Conservation (phyloP, 2,113 vertebrate species). For the Galemys pyrenaicus region DNA sequence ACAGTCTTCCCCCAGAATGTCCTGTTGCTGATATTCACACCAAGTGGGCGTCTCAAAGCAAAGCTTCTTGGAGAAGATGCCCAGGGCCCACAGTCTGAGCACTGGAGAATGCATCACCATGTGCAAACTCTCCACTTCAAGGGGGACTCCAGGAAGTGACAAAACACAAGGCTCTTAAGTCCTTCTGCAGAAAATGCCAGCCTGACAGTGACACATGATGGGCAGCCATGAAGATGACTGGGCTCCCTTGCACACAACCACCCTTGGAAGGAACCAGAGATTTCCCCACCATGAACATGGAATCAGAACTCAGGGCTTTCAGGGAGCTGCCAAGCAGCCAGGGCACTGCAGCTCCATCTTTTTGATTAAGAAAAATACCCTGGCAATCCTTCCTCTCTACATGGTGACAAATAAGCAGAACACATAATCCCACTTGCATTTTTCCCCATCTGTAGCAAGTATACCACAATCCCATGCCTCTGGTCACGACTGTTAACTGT, state of each 20-base stretch:
- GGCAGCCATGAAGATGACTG: too few relatives aligned
- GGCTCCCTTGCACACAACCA: background rate
- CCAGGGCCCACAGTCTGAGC: background rate
- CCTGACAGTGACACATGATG: accelerated
- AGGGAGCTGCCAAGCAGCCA: background rate
- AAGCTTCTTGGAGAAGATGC: background rate
- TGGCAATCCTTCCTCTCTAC: background rate
- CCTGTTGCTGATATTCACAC: background rate
- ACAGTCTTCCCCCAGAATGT: too few relatives aligned
- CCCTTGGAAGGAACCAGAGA: too few relatives aligned
- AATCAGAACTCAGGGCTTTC: background rate
- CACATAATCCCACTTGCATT: background rate
- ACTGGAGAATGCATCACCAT: background rate
- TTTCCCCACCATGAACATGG: background rate
- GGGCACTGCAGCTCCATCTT: background rate
- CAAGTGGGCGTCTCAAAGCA: background rate
- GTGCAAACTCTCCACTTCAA: background rate
- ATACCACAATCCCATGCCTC: background rate
- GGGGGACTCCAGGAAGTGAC: background rate
- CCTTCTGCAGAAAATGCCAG: background rate
- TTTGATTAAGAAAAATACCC: background rate
- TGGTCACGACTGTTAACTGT: background rate
- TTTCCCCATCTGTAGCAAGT: background rate
- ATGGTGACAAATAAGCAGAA: background rate
- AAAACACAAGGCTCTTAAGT: background rate